Evolutionary conservation across 2,113 vertebrate species (phyloP).

Genomic region (Agelaius phoeniceus): DNA sequence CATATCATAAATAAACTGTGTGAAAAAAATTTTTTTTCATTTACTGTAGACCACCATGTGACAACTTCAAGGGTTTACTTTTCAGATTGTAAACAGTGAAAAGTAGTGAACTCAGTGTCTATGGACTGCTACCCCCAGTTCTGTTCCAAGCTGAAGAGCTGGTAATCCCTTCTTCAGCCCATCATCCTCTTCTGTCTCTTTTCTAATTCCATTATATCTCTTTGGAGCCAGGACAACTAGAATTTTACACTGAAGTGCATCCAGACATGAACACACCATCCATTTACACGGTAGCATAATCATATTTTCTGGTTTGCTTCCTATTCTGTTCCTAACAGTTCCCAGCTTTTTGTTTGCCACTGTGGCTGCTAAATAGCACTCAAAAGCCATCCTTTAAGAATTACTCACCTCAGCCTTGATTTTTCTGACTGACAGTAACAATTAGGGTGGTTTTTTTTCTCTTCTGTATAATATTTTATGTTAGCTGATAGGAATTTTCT

Average conservation of each 20-base stretch:
- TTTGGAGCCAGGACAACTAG: neutral
- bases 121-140: neutral
- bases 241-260: neutral
- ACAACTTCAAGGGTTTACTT: neutral
- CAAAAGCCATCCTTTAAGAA: neutral
- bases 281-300: neutral
- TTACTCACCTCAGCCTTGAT: neutral
- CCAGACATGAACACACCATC: neutral
- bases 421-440: neutral
- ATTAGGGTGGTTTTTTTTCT: neutral
- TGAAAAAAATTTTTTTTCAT: neutral
- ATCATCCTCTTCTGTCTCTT: neutral
- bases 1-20: neutral
- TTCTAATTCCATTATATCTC: neutral
- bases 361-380: neutral
- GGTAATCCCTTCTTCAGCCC: neutral
- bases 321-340: neutral
- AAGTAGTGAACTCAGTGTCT: neutral
- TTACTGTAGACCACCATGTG: accelerated
- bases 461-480: neutral
- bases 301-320: neutral
- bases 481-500: neutral
- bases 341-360: neutral
- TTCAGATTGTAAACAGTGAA: neutral
- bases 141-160: neutral